phyloP scores from a whole-genome alignment of 1,140 invertebrate genomes.

The Trachymyrmex cornetzi region DNA sequence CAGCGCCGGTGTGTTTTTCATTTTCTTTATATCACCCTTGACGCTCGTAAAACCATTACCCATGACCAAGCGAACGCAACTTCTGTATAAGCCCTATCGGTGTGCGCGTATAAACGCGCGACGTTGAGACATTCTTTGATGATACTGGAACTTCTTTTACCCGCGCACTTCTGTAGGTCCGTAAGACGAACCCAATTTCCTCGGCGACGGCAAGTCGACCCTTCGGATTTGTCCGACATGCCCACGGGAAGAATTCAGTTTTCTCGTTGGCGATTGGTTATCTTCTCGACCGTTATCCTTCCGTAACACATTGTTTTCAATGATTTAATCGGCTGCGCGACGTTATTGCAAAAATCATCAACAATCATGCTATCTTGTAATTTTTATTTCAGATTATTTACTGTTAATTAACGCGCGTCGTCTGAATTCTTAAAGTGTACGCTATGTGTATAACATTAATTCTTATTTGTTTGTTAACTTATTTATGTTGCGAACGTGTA shows the following conservation, averaged over 20 bases:
- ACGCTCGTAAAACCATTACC: constrained; percentile 94
- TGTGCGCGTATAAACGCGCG: constrained; percentile 72
- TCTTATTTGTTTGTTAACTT: not conserved
- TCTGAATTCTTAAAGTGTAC: not conserved
- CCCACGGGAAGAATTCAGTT: constrained; percentile 76
- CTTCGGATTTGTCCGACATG: constrained; percentile 65
- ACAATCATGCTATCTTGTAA: not conserved
- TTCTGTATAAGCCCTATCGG: constrained; percentile 81
- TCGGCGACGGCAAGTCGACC: constrained; percentile 67
- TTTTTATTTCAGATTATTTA: not conserved
- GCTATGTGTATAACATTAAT: not conserved
- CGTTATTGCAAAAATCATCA: too few species aligned
- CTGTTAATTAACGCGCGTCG: not conserved
- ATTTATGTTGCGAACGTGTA: not conserved
- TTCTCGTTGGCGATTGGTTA: constrained; percentile 68
- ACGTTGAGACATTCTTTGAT: constrained; percentile 79
- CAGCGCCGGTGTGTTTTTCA: constrained; percentile 90
- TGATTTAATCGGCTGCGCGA: constrained; percentile 7
- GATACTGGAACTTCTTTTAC: constrained; percentile 83
- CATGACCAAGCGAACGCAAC: constrained; percentile 90
- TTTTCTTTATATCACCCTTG: constrained; percentile 94
- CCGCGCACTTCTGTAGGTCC: constrained; percentile 63
- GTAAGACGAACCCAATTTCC: constrained; percentile 80
- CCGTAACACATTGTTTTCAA: not conserved
- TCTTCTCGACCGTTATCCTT: constrained; percentile 36